phyloP scores from a whole-genome alignment of 2,888 invertebrate species.

The Galerucella nymphaeae region DNA sequence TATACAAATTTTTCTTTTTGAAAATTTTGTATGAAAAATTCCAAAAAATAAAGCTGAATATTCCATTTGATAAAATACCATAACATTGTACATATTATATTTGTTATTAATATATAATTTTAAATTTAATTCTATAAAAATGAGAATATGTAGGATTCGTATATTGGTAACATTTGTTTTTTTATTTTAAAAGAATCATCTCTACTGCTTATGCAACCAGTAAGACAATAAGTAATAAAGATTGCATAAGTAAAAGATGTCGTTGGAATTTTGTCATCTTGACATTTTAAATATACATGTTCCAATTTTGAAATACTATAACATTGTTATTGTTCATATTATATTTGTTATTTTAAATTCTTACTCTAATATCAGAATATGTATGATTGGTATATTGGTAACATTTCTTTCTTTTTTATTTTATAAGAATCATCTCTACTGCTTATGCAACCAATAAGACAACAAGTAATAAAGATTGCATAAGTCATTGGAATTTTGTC shows the following conservation, averaged over 20 bases:
- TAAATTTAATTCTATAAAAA: not conserved
- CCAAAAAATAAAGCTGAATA: not conserved
- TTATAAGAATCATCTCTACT: not conserved
- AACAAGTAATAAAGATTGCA: not conserved
- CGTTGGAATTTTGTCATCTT: not conserved
- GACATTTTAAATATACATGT: not conserved
- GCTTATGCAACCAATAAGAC: not conserved
- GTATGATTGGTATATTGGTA: not conserved
- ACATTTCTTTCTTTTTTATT: not conserved
- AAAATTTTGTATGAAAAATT: not conserved
- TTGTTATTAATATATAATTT: not conserved
- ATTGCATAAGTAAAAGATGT: not conserved
- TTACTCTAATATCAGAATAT: not conserved
- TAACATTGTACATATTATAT: too few species aligned
- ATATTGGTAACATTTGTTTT: slow-evolving; percentile 1
- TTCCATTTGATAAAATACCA: too few species aligned
- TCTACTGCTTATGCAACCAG: not conserved
- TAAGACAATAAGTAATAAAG: not conserved
- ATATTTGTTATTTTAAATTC: not conserved
- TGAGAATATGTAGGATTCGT: not conserved
- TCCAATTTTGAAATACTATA: too few species aligned
- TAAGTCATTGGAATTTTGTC: not conserved
- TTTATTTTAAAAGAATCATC: not conserved
- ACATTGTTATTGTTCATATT: too few species aligned
- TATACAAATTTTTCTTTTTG: not conserved